Base-by-base conservation (phyloP, 2,113 vertebrate species). In the Scophthalmus maximus region DNA sequence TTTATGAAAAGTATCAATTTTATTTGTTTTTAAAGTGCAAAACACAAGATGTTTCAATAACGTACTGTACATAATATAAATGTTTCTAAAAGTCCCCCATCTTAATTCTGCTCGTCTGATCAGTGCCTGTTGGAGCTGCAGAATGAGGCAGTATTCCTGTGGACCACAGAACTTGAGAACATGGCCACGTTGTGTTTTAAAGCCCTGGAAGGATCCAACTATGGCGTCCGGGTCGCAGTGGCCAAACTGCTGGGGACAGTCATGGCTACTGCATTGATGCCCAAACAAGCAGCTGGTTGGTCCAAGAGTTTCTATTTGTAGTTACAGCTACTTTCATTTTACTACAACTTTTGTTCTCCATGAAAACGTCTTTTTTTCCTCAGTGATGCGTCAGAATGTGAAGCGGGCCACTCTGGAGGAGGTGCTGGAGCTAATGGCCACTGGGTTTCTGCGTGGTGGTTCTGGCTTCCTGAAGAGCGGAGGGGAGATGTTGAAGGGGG, bases 361-460 rank as follows among this genome's bases (percentile, higher is more conserved):
- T 17, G 6, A n/a, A n/a, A n/a, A n/a, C n/a, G 18, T 59, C 29
- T 22, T 8, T 36, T 40, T 38, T 11, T 36, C 32, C 18, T 17
- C 87, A 99, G 98, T 99, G 68, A 99, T 99, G 98, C 95, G 98
- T 15, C 98, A 99, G 91, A 99, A 99, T 7, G 96, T 99, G 84
- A 98, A 97, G 81, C 95, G 96, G 73, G 97, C 97, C 22, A 98
- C 96, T 0, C 92, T 99, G 57, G 97, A 99, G 57, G 98, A 99
- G 76, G 98, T 99, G 65, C 93, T 99, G 79, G 98, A 99, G 87
- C 94, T 99, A 32, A 96, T 99, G 98, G 94, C 97, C 78, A 98
- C 96, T 0, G 98, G 98, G 55, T 99, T 99, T 90, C 91, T 99
- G 42, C 95, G 98, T 3, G 98, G 98, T 17, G 98, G 98, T 7